Evolutionary conservation across 2,888 invertebrate species (phyloP).

Genomic region (Rotaria magnacalcarata): DNA sequence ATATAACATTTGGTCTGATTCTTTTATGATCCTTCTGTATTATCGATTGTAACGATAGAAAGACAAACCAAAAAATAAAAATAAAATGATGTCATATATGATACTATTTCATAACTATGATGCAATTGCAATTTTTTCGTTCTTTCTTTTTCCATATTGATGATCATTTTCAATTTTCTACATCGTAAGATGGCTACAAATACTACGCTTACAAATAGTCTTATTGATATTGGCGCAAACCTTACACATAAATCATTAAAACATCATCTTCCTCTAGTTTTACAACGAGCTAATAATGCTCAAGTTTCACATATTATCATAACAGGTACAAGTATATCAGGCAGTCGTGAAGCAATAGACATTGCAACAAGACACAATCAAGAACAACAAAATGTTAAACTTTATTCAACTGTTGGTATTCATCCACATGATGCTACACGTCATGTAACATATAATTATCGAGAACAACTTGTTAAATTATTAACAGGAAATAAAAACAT

Average conservation of each 20-base stretch:
- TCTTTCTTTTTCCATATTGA: background rate
- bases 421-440: slow-evolving; percentile 31
- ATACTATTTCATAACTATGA: background rate
- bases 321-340: background rate
- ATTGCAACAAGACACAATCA: background rate
- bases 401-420: slow-evolving; percentile 10
- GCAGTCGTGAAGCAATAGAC: background rate
- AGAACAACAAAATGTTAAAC: background rate
- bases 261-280: background rate
- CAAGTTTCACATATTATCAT: slow-evolving; percentile 2
- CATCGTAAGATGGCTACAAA: background rate
- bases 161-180: background rate
- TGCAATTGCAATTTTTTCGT: background rate
- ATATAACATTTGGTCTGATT: background rate
- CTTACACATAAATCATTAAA: background rate
- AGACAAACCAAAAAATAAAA: background rate
- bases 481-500: background rate
- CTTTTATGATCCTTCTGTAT: slow-evolving; percentile 7
- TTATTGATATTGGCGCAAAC: slow-evolving; percentile 18
- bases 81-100: background rate
- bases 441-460: slow-evolving; percentile 1
- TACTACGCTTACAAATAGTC: background rate
- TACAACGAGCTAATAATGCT: slow-evolving; percentile 8
- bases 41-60: slow-evolving; percentile 18
- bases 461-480: background rate